Base-by-base conservation (phyloP, 1,140 invertebrate genomes). In the Campoletis sonorensis region DNA sequence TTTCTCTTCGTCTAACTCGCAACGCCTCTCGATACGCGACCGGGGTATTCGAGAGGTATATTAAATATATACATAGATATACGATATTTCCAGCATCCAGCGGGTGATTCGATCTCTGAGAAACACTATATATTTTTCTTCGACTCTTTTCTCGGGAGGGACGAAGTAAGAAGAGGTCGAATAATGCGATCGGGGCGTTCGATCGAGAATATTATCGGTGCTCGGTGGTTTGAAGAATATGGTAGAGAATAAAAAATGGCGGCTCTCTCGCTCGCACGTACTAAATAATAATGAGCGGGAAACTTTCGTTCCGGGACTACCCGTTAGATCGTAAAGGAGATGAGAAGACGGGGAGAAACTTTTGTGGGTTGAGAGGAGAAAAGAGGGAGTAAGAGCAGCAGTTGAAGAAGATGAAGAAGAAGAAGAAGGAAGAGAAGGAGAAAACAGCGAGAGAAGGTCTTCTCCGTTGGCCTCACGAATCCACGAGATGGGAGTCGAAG, bases 401-500 rank as follows among this genome's bases (percentile, higher is more conserved):
- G 79, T 30, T 13, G 40, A 21, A 33, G 26, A 26, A 76, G 79
- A 80, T 37, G 81, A 51, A 72, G 78, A 80, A 23, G 79, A 84
- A 33, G 30, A 33, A 33, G 76, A 83, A 61, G 77, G 67, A 81
- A 73, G 83, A 82, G 81, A 67, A 82, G 58, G 81, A 85, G 83
- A 37, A n/a, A 49, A 45, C 45, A 13, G n/a, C n/a, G 40, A 45
- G 40, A 45, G 40, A 45, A 45, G 40, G 40, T 45, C 79, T 40
- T 7, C 71, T 72, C 40, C n/a, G 51, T 13, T 79, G 45, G 75
- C 30, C 67, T 40, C 54, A 54, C 67, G 58, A 21, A 23, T 70
- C 68, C 84, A 83, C 81, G 85, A 85, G 85, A 87, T 88, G 86
- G 84, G 87, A 89, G 89, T 88, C 86, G 83, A 84, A 88, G 88